Evolutionary conservation across 2,888 invertebrate species (phyloP).

Genomic region (Harpalus rubripes): DNA sequence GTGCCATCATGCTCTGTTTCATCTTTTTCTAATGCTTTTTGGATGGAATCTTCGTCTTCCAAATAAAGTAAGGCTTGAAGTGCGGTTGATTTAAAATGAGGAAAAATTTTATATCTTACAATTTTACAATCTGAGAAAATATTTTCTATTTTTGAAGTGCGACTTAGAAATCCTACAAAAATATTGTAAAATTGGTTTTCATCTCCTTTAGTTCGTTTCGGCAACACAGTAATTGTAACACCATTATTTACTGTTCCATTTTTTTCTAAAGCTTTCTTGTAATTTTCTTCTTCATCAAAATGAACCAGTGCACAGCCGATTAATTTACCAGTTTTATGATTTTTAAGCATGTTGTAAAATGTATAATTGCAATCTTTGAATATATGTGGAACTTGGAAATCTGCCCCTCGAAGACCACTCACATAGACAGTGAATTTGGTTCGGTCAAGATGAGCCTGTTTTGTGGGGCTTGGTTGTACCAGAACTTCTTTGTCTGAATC

Average conservation of each 20-base stretch:
- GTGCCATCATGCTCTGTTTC: neutral
- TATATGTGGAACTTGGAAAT: too few relatives aligned
- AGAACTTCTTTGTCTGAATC: neutral
- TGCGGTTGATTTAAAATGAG: neutral
- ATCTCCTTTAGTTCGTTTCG: neutral
- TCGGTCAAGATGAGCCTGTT: too few relatives aligned
- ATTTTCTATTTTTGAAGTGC: neutral
- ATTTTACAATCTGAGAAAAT: neutral
- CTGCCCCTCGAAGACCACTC: too few relatives aligned
- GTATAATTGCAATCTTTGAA: too few relatives aligned
- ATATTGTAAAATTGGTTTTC: too few relatives aligned
- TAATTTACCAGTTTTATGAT: too few relatives aligned
- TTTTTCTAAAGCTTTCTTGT: constrained; percentile 2
- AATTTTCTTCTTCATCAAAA: neutral
- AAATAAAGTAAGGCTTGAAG: neutral
- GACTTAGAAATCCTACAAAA: neutral
- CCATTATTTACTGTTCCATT: neutral
- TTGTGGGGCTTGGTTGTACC: too few relatives aligned
- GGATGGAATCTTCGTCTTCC: neutral
- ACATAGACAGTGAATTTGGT: too few relatives aligned
- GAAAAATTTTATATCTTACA: neutral
- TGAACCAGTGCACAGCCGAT: too few relatives aligned
- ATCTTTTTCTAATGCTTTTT: constrained; percentile 5
- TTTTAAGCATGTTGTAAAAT: too few relatives aligned
- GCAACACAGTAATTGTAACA: neutral